These are phyloP conservation scores for Amblyjoppa proteus DNA, from an alignment of 2,888 invertebrate species.

Conservation along the genomic window DNA sequence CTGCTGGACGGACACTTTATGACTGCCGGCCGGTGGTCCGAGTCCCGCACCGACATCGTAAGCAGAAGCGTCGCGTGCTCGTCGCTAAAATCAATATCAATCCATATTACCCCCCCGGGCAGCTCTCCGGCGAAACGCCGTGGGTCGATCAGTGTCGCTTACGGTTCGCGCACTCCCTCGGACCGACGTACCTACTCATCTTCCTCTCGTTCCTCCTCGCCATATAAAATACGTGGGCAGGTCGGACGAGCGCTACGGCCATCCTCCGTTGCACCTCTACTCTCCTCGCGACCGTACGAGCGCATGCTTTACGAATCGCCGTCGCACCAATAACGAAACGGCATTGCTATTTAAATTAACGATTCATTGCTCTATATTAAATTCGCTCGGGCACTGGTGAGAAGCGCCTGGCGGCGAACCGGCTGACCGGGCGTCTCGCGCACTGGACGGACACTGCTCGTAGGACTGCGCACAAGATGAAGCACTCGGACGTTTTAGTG, in stretches of 20 bases:
- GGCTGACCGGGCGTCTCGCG: not conserved
- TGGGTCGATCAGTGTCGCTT: slow-evolving; percentile 50
- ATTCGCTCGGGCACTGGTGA: not conserved
- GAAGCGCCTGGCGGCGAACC: not conserved
- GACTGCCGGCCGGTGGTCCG: slow-evolving; percentile 70
- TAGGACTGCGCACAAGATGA: too few relatives aligned
- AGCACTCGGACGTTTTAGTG: too few relatives aligned
- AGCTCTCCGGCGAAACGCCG: slow-evolving; percentile 36
- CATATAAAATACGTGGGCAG: slow-evolving; percentile 39
- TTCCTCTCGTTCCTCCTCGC: not conserved
- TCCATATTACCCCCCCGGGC: slow-evolving; percentile 72
- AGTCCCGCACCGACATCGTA: slow-evolving; percentile 61
- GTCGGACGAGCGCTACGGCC: slow-evolving; percentile 3
- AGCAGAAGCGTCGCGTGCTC: slow-evolving; percentile 43
- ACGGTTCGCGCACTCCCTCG: slow-evolving; percentile 53
- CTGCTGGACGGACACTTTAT: slow-evolving; percentile 65
- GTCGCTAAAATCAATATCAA: slow-evolving; percentile 79
- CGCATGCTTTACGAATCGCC: slow-evolving; percentile 7
- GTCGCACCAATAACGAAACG: not conserved
- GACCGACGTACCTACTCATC: slow-evolving; percentile 40
- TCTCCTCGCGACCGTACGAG: not conserved
- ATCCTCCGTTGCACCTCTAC: not conserved
- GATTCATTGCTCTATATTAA: slow-evolving; percentile 21
- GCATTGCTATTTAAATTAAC: not conserved
- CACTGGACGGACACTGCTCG: too few relatives aligned